phyloP scores from a whole-genome alignment of 2,797 vertebrate species.

The Catamblyrhynchus diadema region DNA sequence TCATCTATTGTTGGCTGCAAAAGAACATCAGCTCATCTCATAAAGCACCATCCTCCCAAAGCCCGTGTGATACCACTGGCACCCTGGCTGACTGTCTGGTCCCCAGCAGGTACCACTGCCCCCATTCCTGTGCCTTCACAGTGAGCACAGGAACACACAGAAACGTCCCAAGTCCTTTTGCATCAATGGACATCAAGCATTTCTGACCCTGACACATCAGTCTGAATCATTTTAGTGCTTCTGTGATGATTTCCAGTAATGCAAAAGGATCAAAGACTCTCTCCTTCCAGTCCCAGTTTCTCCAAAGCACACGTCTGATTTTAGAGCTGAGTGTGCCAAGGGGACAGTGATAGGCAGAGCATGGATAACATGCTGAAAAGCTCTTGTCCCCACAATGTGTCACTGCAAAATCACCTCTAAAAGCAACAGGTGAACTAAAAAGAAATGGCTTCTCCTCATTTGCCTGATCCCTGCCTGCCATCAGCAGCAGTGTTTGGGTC shows the following conservation, averaged over 20 bases:
- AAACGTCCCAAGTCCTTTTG: neutral
- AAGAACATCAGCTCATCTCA: neutral
- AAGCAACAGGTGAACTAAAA: neutral
- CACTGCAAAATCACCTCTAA: neutral
- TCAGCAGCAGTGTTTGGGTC: neutral
- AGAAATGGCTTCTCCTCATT: neutral
- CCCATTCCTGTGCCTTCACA: neutral
- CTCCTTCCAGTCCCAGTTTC: neutral
- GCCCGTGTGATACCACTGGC: rapidly evolving
- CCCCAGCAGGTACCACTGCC: neutral
- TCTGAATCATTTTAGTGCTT: neutral
- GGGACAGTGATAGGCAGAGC: neutral
- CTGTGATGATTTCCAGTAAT: neutral
- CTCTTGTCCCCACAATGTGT: neutral
- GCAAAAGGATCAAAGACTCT: neutral
- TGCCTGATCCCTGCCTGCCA: neutral
- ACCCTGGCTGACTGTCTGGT: neutral
- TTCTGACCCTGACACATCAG: neutral
- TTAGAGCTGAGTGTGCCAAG: neutral
- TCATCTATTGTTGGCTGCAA: neutral
- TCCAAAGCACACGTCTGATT: neutral
- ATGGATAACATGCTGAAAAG: neutral
- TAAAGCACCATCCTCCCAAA: neutral
- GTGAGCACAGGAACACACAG: neutral
- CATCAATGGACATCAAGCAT: neutral